These are phyloP conservation scores for Rhabdomys dilectus DNA, from an alignment of 2,113 vertebrate species.

Conservation along the genomic window DNA sequence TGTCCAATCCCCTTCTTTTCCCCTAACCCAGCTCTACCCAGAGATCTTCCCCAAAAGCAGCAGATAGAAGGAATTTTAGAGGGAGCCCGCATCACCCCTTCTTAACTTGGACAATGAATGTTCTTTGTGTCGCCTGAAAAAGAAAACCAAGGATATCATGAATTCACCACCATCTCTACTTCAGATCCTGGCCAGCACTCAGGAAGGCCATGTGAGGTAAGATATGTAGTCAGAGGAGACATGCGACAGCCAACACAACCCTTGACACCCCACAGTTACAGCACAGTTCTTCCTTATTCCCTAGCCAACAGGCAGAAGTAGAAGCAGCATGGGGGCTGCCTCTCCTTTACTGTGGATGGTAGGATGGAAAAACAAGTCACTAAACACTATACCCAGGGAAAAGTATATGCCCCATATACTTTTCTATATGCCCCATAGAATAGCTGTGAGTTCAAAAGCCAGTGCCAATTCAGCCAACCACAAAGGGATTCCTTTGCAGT, in stretches of 20 bases:
- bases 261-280: neutral
- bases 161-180: neutral
- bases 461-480: neutral
- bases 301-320: neutral
- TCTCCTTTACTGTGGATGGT: neutral
- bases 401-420: fast-evolving
- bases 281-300: too few relatives aligned
- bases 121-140: conserved; percentile 59
- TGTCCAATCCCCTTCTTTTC: neutral
- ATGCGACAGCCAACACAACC: neutral
- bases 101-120: neutral
- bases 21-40: neutral
- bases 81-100: neutral
- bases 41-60: neutral
- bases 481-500: neutral
- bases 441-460: neutral
- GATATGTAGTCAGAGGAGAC: neutral
- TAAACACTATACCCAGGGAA: neutral
- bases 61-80: neutral
- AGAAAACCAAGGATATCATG: neutral
- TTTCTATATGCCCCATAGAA: neutral
- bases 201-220: neutral
- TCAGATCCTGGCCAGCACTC: neutral
- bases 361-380: neutral
- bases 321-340: neutral